phyloP scores from a whole-genome alignment of 2,888 invertebrate species.

The Ashinkailepas kermadecensis region DNA sequence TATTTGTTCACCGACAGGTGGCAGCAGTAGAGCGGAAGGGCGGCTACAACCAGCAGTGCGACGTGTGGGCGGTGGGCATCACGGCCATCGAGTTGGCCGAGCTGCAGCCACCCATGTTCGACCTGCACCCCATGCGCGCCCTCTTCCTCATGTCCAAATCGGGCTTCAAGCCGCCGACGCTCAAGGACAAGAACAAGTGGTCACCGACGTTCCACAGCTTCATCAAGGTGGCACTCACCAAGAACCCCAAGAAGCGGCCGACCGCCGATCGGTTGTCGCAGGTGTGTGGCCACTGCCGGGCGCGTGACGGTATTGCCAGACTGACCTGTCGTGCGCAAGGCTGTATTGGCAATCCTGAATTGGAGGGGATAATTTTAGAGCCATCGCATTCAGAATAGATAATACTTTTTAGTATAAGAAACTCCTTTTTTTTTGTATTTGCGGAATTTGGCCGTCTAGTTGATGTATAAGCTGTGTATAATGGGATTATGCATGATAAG shows the following conservation, averaged over 20 bases:
- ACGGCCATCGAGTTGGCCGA: slow-evolving; percentile 98
- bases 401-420: no score
- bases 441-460: no score
- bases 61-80: slow-evolving; percentile 99
- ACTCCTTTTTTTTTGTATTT: no score
- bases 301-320: no score
- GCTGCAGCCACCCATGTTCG: slow-evolving; percentile 98
- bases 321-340: no score
- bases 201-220: slow-evolving; percentile 91
- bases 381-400: no score
- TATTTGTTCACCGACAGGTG: slow-evolving; percentile 49
- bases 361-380: no score
- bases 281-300: slow-evolving; percentile 44
- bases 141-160: slow-evolving; percentile 98
- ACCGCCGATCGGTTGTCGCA: slow-evolving; percentile 87
- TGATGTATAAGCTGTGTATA: no score
- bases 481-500: no score
- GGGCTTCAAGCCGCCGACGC: slow-evolving; percentile 92
- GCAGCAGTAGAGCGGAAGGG: slow-evolving; percentile 98
- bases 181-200: slow-evolving; percentile 93
- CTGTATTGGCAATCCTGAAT: no score
- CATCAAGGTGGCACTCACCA: slow-evolving; percentile 56
- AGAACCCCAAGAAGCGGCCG: slow-evolving; percentile 95
- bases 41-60: slow-evolving; percentile 97
- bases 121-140: slow-evolving; percentile 95